A percentile compares a stretch with the other conserved stretches of the same genome.
Conservation (phyloP, 1,140 invertebrate species). For the Drosophila micromelanica region DNA sequence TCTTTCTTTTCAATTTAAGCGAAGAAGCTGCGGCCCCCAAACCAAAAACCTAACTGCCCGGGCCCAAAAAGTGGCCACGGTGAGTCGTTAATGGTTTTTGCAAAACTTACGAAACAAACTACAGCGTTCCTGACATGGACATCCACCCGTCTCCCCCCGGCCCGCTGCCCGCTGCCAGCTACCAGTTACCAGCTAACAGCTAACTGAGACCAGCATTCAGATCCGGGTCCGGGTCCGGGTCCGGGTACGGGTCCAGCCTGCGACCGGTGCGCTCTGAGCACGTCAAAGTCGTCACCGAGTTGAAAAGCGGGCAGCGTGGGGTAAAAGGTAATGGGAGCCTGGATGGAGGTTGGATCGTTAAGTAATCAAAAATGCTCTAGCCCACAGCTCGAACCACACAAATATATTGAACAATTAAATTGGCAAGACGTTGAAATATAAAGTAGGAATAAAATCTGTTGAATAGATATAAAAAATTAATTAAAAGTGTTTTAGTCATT, state of each 20-base stretch:
- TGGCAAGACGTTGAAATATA: too few species aligned
- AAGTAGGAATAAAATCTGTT: too few species aligned
- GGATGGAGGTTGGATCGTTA: constrained; percentile 2
- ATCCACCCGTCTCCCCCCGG: not conserved
- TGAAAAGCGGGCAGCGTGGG: constrained; percentile 7
- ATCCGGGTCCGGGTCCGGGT: constrained; percentile 8
- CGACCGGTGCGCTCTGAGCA: constrained; percentile 32
- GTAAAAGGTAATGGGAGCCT: not conserved
- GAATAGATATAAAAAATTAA: too few species aligned
- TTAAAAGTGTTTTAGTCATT: too few species aligned
- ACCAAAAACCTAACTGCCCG: constrained; percentile 21
- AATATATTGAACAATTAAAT: too few species aligned
- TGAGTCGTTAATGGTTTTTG: constrained; percentile 78
- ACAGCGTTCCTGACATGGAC: constrained; percentile 48
- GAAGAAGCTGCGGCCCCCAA: constrained; percentile 25
- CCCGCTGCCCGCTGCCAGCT: constrained; percentile 1
- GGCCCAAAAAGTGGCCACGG: constrained; percentile 50
- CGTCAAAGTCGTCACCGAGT: constrained; percentile 49
- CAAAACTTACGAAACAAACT: constrained; percentile 79
- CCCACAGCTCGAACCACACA: too few species aligned
- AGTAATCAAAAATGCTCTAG: not conserved
- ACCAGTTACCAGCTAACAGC: constrained; percentile 14
- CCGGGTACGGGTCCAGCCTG: constrained; percentile 11
- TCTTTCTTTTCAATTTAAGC: constrained; percentile 68
- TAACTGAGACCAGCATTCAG: not conserved